Base-by-base conservation (phyloP, 2,888 invertebrate genomes). In the Drosophila mulleri region DNA sequence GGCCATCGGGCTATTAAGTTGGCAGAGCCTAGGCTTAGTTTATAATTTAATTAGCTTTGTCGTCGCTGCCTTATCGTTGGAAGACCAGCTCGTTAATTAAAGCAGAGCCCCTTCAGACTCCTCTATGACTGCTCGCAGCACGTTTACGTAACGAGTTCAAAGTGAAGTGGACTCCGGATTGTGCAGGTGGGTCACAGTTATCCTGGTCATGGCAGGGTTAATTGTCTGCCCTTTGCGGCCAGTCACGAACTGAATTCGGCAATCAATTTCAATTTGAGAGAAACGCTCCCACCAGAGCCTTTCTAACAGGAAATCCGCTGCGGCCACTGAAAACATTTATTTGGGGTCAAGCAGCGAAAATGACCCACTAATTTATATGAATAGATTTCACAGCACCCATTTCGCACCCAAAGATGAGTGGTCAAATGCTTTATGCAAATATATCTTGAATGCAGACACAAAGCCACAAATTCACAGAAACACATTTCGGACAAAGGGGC, bases 221-320 rank as follows among this genome's bases (percentile, higher is more conserved):
- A 84, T 84, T 84, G 84, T 82, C 82, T 87, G 84, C 76, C 84
- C 84, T 67, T 78, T 67, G 3, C 44, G 59, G 52, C 16, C 41
- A 79, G 84, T 84, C 84, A 84, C 84, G 84, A 84, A 72, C 59
- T 50, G 44, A 73, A 72, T 78, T 78, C 60, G 67, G 64, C 86
- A 71, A 87, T 87, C 82, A 75, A 87, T 87, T 88, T 80, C 45
- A 74, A 72, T 82, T 74, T 60, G 23, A 26, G 47, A 68, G 52
- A 64, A 50, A 58, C 65, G 62, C 67, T 66, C 60, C 68, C 67
- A 78, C 68, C 67, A 78, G 65, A 77, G 89, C 84, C 84, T 87
- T 84, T 84, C 84, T 89, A 89, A 82, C 84, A 89, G 89, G 84
- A 84, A 84, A 83, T 89, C 88, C 88, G 84, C 67, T 67, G 63